Evolutionary conservation across 30 jellyfish, hydroid and myxozoan species (phyloP).

Genomic region (Chrysaora quinquecirrha): DNA sequence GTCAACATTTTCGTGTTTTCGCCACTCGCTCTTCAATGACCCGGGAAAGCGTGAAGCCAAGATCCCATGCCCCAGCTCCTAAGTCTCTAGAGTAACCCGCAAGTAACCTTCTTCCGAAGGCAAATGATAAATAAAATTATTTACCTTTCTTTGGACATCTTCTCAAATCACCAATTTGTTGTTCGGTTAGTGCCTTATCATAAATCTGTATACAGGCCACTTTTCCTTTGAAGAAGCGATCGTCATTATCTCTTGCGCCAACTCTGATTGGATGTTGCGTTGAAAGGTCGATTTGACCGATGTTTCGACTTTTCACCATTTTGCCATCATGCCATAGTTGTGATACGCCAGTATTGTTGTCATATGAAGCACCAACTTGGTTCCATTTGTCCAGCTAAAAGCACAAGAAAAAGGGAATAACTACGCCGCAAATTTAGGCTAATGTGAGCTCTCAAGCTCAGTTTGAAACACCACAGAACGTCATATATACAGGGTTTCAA

Average conservation of each 20-base stretch:
- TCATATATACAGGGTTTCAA: too few relatives aligned
- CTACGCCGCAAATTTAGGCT: too few relatives aligned
- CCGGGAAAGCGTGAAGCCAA: too few relatives aligned
- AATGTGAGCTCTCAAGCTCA: too few relatives aligned
- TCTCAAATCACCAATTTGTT: slow-evolving; percentile 91
- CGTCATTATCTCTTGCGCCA: slow-evolving; percentile 98
- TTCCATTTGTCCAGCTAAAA: slow-evolving; percentile 86
- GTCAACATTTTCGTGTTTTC: too few relatives aligned
- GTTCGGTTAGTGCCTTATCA: slow-evolving; percentile 82
- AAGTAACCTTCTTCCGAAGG: too few relatives aligned
- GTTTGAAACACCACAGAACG: too few relatives aligned
- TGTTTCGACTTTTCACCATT: slow-evolving; percentile 97
- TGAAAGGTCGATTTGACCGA: slow-evolving; percentile 88
- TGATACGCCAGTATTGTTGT: slow-evolving; percentile 95
- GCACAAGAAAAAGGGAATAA: too few relatives aligned
- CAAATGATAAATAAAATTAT: too few relatives aligned
- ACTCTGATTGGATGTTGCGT: slow-evolving; percentile 87
- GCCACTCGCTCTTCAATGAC: too few relatives aligned
- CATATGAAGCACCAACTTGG: slow-evolving; percentile 98
- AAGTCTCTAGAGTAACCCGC: too few relatives aligned
- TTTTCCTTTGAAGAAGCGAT: slow-evolving; percentile 90
- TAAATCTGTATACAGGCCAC: slow-evolving; percentile 90
- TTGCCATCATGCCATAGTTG: slow-evolving; percentile 99
- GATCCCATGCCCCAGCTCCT: too few relatives aligned
- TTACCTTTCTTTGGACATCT: slow-evolving; percentile 91